A percentile compares a stretch with the other conserved stretches of the same genome.
phyloP scores from a whole-genome alignment of 2,888 invertebrate species.

The Dicyrtoma fusca region DNA sequence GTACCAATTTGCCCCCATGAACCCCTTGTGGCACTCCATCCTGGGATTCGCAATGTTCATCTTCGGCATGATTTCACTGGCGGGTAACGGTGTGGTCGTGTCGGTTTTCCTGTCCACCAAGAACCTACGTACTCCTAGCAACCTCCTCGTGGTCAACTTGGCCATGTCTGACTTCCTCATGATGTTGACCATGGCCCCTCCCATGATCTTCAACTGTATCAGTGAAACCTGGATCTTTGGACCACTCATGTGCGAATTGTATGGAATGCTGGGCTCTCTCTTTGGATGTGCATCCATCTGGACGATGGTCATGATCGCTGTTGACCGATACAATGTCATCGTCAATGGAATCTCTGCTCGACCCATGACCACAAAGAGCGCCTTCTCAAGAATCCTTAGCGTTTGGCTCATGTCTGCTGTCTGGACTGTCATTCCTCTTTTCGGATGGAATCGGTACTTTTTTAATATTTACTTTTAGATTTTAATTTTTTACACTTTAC shows the following conservation, averaged over 20 bases:
- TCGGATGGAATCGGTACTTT: slow-evolving; percentile 19
- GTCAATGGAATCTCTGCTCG: slow-evolving; percentile 81
- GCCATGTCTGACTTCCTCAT: slow-evolving; percentile 89
- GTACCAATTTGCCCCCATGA: slow-evolving; percentile 88
- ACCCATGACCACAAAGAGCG: slow-evolving; percentile 80
- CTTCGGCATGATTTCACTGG: slow-evolving; percentile 71
- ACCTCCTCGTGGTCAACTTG: slow-evolving; percentile 85
- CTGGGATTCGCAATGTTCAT: slow-evolving; percentile 77
- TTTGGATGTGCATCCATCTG: slow-evolving; percentile 90
- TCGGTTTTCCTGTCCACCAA: slow-evolving; percentile 77
- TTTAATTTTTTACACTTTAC: background rate
- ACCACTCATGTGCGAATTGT: slow-evolving; percentile 82
- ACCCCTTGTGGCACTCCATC: slow-evolving; percentile 83
- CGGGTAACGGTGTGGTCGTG: slow-evolving; percentile 70
- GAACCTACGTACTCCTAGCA: slow-evolving; percentile 82
- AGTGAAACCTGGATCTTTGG: slow-evolving; percentile 73
- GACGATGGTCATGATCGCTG: slow-evolving; percentile 76
- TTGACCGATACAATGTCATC: slow-evolving; percentile 92
- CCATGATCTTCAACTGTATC: slow-evolving; percentile 83
- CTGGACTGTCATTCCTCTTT: slow-evolving; percentile 82
- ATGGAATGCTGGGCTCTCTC: slow-evolving; percentile 83
- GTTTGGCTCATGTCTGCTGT: slow-evolving; percentile 77
- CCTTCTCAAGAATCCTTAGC: slow-evolving; percentile 74
- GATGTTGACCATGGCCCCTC: slow-evolving; percentile 81
- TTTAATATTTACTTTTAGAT: background rate